phyloP scores from a whole-genome alignment of 1,140 invertebrate species.

The Drosophila serrata region DNA sequence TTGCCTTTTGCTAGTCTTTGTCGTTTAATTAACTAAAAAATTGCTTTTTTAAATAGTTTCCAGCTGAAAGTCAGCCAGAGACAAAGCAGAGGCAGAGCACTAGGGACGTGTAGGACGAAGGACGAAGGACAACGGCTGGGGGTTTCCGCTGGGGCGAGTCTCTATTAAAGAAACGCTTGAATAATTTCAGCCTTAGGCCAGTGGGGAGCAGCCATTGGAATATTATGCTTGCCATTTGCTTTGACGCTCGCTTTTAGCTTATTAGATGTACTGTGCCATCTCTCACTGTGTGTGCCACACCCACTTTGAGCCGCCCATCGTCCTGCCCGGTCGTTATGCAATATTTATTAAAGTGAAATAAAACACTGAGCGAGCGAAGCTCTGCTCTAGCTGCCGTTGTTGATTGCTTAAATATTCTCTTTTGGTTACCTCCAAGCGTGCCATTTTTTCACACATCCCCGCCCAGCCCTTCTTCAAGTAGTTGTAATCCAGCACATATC shows the following conservation, averaged over 20 bases:
- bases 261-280: conserved; percentile 48
- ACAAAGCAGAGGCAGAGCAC: background rate
- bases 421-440: conserved; percentile 59
- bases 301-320: background rate
- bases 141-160: conserved; percentile 34
- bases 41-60: conserved; percentile 76
- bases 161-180: conserved; percentile 68
- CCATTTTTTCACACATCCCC: conserved; percentile 65
- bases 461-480: conserved; percentile 32
- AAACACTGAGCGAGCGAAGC: conserved; percentile 27
- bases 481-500: conserved; percentile 79
- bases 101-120: conserved; percentile 13
- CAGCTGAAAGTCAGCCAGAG: conserved; percentile 47
- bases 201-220: conserved; percentile 54
- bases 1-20: conserved; percentile 69
- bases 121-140: background rate
- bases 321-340: conserved; percentile 56
- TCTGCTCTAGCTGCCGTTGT: conserved; percentile 36
- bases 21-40: conserved; percentile 85
- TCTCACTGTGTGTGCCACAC: conserved; percentile 4
- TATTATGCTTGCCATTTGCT: conserved; percentile 70
- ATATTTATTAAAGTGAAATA: conserved; percentile 78
- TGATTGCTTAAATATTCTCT: conserved; percentile 78
- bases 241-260: conserved; percentile 59
- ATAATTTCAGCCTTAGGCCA: conserved; percentile 72